phyloP scores from a whole-genome alignment of 2,797 vertebrate genomes.

The Melanotaenia parkinsoni region DNA sequence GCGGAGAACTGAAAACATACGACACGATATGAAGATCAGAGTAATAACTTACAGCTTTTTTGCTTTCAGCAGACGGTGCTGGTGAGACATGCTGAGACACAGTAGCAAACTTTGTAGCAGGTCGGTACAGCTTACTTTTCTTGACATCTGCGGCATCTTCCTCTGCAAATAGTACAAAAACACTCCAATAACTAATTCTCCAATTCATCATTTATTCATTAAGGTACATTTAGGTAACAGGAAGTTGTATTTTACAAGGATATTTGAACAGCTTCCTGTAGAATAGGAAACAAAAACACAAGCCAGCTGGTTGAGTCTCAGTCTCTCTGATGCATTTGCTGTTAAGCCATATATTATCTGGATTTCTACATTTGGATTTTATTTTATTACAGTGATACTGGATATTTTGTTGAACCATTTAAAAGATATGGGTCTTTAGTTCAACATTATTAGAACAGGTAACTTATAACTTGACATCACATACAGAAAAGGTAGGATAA shows the following conservation, averaged over 20 bases:
- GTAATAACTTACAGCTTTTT: constrained; percentile 77
- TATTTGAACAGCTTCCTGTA: constrained; percentile 21
- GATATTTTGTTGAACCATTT: constrained; percentile 14
- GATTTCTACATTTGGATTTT: neutral
- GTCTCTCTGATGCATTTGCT: no score
- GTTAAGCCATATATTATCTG: no score
- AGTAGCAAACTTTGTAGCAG: constrained; percentile 75
- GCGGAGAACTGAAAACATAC: neutral
- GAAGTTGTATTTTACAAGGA: neutral
- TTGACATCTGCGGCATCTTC: constrained; percentile 82
- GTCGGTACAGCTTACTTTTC: constrained; percentile 84
- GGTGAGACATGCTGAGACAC: constrained; percentile 65
- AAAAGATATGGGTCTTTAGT: neutral
- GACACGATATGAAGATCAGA: neutral
- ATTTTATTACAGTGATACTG: neutral
- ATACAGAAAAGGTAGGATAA: neutral
- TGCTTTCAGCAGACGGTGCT: constrained; percentile 69
- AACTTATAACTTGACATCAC: neutral
- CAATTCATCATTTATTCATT: neutral
- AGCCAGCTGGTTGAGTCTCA: neutral
- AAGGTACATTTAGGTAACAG: neutral
- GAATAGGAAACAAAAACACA: constrained; percentile 1
- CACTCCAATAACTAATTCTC: neutral
- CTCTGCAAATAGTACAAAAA: constrained; percentile 65
- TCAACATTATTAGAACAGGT: neutral